Conservation (phyloP, 2,888 invertebrate species). For the Pollenia angustigena region DNA sequence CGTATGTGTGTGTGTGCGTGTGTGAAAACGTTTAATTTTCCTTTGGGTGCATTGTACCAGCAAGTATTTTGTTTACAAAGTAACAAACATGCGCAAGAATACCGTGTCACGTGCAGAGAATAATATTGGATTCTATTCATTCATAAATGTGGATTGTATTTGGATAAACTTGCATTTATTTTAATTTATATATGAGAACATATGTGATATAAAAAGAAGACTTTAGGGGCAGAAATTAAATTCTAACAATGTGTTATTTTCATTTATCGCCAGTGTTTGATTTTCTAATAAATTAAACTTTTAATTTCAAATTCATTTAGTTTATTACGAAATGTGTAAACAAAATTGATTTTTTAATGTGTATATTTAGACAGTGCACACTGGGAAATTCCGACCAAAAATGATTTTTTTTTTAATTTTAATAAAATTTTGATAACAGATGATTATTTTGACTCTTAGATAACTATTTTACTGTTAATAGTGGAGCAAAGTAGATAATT, state of each 20-base stretch:
- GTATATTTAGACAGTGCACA: conserved; percentile 24
- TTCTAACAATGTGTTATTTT: conserved; percentile 1
- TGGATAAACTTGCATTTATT: not conserved
- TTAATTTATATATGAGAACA: not conserved
- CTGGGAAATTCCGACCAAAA: too few species aligned
- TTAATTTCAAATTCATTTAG: conserved; percentile 20
- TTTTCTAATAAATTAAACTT: conserved; percentile 23
- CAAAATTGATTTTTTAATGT: not conserved
- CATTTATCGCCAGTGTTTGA: conserved; percentile 10
- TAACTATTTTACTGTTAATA: too few species aligned
- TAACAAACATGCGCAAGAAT: conserved; percentile 60
- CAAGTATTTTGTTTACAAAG: conserved; percentile 60
- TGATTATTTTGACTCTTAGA: too few species aligned
- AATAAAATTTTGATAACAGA: too few species aligned
- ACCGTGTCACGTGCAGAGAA: conserved; percentile 16
- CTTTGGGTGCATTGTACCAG: conserved; percentile 67
- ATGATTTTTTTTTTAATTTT: too few species aligned
- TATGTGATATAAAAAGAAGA: not conserved
- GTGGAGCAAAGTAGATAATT: too few species aligned
- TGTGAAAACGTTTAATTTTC: not conserved
- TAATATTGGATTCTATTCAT: conserved; percentile 66
- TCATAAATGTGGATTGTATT: conserved; percentile 63
- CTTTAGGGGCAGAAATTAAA: not conserved
- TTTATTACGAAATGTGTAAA: not conserved
- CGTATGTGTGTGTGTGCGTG: not conserved